phyloP scores from a whole-genome alignment of 2,888 invertebrate genomes.

The Amiota minor region DNA sequence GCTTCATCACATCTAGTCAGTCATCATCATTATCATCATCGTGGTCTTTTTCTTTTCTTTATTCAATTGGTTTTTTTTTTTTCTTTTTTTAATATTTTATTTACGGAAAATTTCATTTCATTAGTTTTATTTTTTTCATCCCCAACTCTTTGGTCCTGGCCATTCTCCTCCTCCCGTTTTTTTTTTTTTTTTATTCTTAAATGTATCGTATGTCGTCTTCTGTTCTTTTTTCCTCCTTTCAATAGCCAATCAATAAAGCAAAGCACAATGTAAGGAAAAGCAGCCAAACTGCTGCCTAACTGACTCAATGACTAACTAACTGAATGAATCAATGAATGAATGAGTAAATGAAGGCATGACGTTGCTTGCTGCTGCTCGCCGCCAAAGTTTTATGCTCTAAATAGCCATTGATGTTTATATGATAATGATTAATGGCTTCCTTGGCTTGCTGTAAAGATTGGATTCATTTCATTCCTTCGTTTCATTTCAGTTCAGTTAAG shows the following conservation, averaged over 20 bases:
- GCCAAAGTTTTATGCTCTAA: neutral
- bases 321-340: neutral
- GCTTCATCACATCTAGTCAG: constrained; percentile 8
- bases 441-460: constrained; percentile 29
- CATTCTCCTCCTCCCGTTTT: neutral
- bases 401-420: constrained; percentile 62
- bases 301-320: constrained; percentile 32
- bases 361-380: neutral
- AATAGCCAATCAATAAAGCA: constrained; percentile 54
- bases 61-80: neutral
- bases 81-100: constrained; percentile 40
- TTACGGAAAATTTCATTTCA: constrained; percentile 52
- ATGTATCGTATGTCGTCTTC: neutral
- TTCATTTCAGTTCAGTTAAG: neutral
- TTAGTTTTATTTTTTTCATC: constrained; percentile 19
- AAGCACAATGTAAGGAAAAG: neutral
- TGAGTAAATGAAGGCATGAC: neutral
- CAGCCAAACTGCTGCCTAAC: neutral
- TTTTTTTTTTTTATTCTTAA: neutral
- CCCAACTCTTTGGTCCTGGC: constrained; percentile 14
- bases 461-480: neutral
- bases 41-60: constrained; percentile 5
- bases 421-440: constrained; percentile 61
- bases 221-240: constrained; percentile 22
- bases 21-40: constrained; percentile 18